Evolutionary conservation across 2,888 invertebrate genomes (phyloP).

Genomic region (Philereme vetulata): DNA sequence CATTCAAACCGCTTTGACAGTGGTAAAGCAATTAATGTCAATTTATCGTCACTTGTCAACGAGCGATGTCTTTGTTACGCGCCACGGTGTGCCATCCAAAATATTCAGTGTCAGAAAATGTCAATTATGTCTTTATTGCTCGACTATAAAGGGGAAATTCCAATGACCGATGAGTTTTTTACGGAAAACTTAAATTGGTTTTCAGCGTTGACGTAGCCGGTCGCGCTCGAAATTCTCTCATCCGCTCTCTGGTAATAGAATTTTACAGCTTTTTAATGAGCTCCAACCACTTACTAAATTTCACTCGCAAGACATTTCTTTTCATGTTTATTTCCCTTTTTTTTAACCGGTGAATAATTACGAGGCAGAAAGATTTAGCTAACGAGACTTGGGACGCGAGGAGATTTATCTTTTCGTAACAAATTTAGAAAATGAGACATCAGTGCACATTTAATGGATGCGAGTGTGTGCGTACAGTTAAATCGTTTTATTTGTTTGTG

Average conservation of each 20-base stretch:
- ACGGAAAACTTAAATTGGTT: slow-evolving; percentile 34
- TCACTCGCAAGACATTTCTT: slow-evolving; percentile 68
- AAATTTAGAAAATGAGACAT: slow-evolving; percentile 83
- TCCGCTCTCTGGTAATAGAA: slow-evolving; percentile 69
- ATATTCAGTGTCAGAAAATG: slow-evolving; percentile 38
- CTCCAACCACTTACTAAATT: slow-evolving; percentile 75
- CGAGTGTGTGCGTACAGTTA: slow-evolving; percentile 47
- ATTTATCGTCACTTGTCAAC: slow-evolving; percentile 77
- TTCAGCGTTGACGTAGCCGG: slow-evolving; percentile 39
- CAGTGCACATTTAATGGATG: slow-evolving; percentile 56
- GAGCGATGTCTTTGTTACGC: slow-evolving; percentile 63
- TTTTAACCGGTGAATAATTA: slow-evolving; percentile 71
- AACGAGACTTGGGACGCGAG: slow-evolving; percentile 74
- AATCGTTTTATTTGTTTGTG: slow-evolving; percentile 54
- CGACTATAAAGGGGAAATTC: slow-evolving; percentile 47
- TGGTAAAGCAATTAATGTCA: slow-evolving; percentile 76
- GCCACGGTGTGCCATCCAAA: slow-evolving; percentile 53
- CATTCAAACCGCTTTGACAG: slow-evolving; percentile 56
- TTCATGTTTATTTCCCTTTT: slow-evolving; percentile 71
- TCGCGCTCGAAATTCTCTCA: slow-evolving; percentile 54
- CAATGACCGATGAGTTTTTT: slow-evolving; percentile 35
- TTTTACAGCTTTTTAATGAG: slow-evolving; percentile 82
- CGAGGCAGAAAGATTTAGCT: slow-evolving; percentile 75
- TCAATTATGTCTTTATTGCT: slow-evolving; percentile 41
- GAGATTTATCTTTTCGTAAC: slow-evolving; percentile 81